Conservation (phyloP, 2,113 vertebrate species). For the Peromyscus maniculatus region DNA sequence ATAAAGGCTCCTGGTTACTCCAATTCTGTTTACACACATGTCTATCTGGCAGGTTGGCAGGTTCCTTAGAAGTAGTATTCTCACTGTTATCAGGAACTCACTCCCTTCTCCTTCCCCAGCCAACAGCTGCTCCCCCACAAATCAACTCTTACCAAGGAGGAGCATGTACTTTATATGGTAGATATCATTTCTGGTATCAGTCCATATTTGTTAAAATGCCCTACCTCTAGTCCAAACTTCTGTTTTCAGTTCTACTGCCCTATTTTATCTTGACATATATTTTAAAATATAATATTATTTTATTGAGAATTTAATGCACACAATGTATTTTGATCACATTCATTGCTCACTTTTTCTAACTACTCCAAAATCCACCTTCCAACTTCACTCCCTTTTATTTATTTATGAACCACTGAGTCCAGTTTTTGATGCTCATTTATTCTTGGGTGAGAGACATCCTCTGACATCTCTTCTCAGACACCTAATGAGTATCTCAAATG, state of each 20-base stretch:
- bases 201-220: constrained; percentile 9
- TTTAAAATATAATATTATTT: background rate
- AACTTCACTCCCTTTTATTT: background rate
- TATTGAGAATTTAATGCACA: background rate
- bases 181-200: background rate
- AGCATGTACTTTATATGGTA: background rate
- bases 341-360: background rate
- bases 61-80: background rate
- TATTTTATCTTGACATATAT: background rate
- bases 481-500: constrained; percentile 27
- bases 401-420: background rate
- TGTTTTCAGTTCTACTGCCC: background rate
- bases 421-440: background rate
- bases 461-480: background rate
- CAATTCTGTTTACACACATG: background rate
- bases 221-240: background rate
- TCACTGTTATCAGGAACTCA: background rate
- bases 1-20: background rate
- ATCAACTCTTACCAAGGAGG: background rate
- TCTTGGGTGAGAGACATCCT: background rate
- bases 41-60: background rate
- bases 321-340: background rate
- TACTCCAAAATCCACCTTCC: background rate
- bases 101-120: background rate
- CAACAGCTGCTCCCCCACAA: background rate